Evolutionary conservation across 2,797 vertebrate species (phyloP).

Genomic region (Thunnus albacares): DNA sequence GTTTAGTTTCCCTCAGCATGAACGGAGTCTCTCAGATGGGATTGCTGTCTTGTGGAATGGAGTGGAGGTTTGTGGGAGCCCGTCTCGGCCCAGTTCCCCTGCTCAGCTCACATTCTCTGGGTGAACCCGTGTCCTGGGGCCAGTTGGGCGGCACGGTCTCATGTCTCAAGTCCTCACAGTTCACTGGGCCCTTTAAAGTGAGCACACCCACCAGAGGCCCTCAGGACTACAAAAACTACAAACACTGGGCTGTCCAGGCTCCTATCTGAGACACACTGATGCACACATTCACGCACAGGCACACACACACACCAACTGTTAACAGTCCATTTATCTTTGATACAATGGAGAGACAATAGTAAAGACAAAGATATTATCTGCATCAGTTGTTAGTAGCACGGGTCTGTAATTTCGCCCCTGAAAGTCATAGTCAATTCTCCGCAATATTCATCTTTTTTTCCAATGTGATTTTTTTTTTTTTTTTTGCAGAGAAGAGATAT

Average conservation of each 20-base stretch:
- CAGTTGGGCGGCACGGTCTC: constrained; percentile 84
- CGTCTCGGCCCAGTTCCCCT: constrained; percentile 79
- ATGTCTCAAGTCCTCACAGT: constrained; percentile 89
- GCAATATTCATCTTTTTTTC: constrained; percentile 72
- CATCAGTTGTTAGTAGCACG: constrained; percentile 33
- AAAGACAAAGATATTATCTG: constrained; percentile 69
- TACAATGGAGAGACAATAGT: constrained; percentile 75
- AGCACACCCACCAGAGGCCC: constrained; percentile 80
- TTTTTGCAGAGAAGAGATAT: constrained; percentile 54
- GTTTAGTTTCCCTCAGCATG: constrained; percentile 43
- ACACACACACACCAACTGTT: constrained; percentile 69
- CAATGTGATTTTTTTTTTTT: constrained; percentile 26
- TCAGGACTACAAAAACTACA: constrained; percentile 81
- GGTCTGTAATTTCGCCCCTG: constrained; percentile 53
- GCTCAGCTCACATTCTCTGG: constrained; percentile 80
- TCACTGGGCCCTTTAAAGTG: constrained; percentile 89
- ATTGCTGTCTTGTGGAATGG: constrained; percentile 59
- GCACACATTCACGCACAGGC: constrained; percentile 69
- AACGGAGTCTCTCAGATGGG: constrained; percentile 30
- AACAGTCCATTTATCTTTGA: constrained; percentile 72
- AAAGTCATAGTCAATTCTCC: constrained; percentile 65
- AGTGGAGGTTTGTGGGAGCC: constrained; percentile 76
- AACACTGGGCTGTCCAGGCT: constrained; percentile 78
- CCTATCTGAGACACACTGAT: constrained; percentile 74
- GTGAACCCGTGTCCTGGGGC: constrained; percentile 83